Conservation (phyloP, 2,797 vertebrate species). For the Lophius americanus region DNA sequence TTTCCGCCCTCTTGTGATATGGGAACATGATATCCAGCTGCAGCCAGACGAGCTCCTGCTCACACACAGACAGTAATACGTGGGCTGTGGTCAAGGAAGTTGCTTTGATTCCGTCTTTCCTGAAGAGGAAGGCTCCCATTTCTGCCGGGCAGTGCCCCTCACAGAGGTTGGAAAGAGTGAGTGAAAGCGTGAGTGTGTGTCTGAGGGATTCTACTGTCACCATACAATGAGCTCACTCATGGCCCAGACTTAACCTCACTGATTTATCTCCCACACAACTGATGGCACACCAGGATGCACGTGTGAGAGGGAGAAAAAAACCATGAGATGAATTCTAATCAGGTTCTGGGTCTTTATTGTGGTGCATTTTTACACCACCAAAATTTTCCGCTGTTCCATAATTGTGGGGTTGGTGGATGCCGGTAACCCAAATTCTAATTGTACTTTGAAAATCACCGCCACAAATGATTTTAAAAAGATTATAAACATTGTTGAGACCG, state of each 20-base stretch:
- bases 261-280: slow-evolving; percentile 24
- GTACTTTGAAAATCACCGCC: slow-evolving; percentile 8
- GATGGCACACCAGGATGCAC: background rate
- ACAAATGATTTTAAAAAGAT: slow-evolving; percentile 8
- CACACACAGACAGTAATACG: slow-evolving; percentile 30
- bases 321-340: background rate
- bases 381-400: background rate
- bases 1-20: slow-evolving; percentile 47
- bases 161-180: slow-evolving; percentile 66
- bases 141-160: slow-evolving; percentile 35
- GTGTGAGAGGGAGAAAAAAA: slow-evolving; percentile 7
- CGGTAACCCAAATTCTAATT: background rate
- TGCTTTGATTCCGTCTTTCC: slow-evolving; percentile 45
- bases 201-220: slow-evolving; percentile 23
- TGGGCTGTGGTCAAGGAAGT: slow-evolving; percentile 49
- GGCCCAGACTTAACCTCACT: slow-evolving; percentile 52
- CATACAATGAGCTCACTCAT: slow-evolving; percentile 43
- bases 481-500: background rate
- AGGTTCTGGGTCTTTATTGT: background rate
- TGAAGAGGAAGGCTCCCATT: slow-evolving; percentile 37
- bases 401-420: background rate
- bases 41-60: slow-evolving; percentile 15
- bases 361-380: background rate
- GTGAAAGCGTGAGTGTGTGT: slow-evolving; percentile 27
- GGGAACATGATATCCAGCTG: slow-evolving; percentile 12